phyloP scores from a whole-genome alignment of 2,113 vertebrate genomes.

The rabbit (Oryctolagus cuniculus) region DNA sequence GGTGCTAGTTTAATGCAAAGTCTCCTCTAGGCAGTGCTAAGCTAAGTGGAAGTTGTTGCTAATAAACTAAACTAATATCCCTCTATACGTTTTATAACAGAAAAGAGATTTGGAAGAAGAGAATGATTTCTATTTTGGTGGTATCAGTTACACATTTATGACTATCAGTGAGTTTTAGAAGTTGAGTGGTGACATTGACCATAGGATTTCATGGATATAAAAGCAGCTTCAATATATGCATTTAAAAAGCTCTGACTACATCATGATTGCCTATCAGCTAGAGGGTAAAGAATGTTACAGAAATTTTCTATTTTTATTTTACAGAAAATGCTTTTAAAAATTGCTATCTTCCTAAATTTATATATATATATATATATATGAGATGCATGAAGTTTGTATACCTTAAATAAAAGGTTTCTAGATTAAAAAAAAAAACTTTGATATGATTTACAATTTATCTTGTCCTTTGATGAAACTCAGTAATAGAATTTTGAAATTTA shows the following conservation, averaged over 20 bases:
- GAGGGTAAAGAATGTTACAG: background rate
- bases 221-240: background rate
- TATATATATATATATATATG: too few relatives aligned
- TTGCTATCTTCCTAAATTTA: background rate
- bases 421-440: background rate
- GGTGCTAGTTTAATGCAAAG: background rate
- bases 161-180: background rate
- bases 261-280: slow-evolving; percentile 4
- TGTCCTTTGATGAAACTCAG: background rate
- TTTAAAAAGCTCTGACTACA: background rate
- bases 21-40: slow-evolving; percentile 37
- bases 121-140: background rate
- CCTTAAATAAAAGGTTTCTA: too few relatives aligned
- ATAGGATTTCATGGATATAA: background rate
- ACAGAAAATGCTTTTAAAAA: background rate
- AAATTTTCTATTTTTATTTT: background rate
- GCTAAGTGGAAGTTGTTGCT: slow-evolving; percentile 40
- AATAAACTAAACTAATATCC: slow-evolving; percentile 35
- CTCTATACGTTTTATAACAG: slow-evolving; percentile 22
- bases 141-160: background rate
- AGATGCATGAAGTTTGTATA: too few relatives aligned
- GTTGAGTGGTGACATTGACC: background rate
- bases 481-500: background rate
- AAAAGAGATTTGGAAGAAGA: background rate
- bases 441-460: background rate